Percentiles rank a stretch among this genome's conserved stretches.
Evolutionary conservation across 1,140 invertebrate genomes (phyloP).

Genomic region (Bombus fervidus): DNA sequence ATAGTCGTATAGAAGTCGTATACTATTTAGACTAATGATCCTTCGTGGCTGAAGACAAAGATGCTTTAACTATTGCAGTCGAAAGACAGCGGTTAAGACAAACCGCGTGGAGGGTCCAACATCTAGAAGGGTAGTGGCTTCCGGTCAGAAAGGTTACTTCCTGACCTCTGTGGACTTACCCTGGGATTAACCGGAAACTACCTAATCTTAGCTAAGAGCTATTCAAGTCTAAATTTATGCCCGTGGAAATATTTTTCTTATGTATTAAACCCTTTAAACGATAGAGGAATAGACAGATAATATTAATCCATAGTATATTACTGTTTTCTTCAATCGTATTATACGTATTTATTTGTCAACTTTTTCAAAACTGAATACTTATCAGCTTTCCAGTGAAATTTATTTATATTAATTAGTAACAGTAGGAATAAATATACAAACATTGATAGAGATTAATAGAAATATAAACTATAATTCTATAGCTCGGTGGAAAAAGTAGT

Average conservation of each 20-base stretch:
- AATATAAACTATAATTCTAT: too few relatives aligned
- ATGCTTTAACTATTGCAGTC: neutral
- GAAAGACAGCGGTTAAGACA: constrained; percentile 46
- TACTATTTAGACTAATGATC: constrained; percentile 9
- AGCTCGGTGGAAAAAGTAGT: too few relatives aligned
- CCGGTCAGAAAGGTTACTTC: constrained; percentile 53
- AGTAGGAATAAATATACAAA: too few relatives aligned
- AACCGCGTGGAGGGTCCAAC: constrained; percentile 40
- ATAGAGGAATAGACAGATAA: neutral
- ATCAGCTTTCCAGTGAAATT: too few relatives aligned
- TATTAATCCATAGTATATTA: neutral
- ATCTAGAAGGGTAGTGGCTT: constrained; percentile 41
- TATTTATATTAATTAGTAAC: too few relatives aligned
- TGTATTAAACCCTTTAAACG: neutral
- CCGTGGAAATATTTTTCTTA: neutral
- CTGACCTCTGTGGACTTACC: constrained; percentile 22
- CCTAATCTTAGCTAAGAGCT: constrained; percentile 8
- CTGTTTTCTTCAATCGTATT: too few relatives aligned
- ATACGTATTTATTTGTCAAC: too few relatives aligned
- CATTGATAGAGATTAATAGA: too few relatives aligned
- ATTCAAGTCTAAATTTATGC: constrained; percentile 35
- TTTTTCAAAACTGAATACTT: too few relatives aligned
- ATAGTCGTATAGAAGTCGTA: neutral
- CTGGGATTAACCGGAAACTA: constrained; percentile 33
- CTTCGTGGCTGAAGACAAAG: constrained; percentile 3